Base-by-base conservation (phyloP, 2,888 invertebrate genomes). In the Dynastes maya region DNA sequence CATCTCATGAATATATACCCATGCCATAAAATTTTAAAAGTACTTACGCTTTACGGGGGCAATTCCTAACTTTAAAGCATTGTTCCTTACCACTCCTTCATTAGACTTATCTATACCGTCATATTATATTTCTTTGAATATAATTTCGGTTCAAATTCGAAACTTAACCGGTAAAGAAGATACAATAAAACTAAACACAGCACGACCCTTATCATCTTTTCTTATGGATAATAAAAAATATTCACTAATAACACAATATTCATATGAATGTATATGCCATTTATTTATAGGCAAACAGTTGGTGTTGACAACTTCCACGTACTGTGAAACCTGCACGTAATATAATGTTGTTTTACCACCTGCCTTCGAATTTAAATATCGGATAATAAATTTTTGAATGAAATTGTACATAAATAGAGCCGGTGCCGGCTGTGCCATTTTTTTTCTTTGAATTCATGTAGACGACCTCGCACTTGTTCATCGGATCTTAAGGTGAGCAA, bases 391-490 rank as follows among this genome's bases (percentile, higher is more conserved):
- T 67, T 67, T 67, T 67, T 67, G 64, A 49, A 67, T 45, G 49
- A 67, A 67, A 67, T 67, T 22, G 27, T 27, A 27, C 22, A 49
- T 67, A 45, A 45, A 22, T 49, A 16, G 67, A 49, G 27, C 27
- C 22, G 27, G 49, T 49, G 45, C 22, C 27, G 45, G 22, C 27
- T 45, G 45, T 67, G 67, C 27, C 55, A 58, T 53, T 71, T 71
- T 67, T 22, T n/a, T 55, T 5, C 55, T 45, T 45, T 45, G 45
- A 53, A 55, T 71, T 71, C 37, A 71, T 55, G 71, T 55, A 32
- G 71, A 55, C 37, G 71, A 32, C 71, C 71, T 71, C 71, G 71
- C 53, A 55, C 53, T 71, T 71, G 71, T 71, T 55, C 71, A 55
- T 32, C n/a, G 37, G 4, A 32, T 3, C 37, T 71, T 71, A 71